Evolutionary conservation across 2,888 invertebrate genomes (phyloP).

Genomic region (Polydrusus pterygomalis): DNA sequence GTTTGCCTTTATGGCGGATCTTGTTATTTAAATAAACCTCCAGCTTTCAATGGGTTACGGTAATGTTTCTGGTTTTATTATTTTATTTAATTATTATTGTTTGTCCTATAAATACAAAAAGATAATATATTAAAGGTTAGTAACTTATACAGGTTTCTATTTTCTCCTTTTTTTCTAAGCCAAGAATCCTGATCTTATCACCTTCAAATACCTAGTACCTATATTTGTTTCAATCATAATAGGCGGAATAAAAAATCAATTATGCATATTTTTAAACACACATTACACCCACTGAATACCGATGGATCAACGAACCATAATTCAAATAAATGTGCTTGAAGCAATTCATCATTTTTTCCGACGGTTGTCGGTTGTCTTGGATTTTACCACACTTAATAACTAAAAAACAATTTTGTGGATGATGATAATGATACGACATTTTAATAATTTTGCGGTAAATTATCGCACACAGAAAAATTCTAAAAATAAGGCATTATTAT

Average conservation of each 20-base stretch:
- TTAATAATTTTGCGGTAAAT: background rate
- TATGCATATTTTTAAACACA: slow-evolving; percentile 14
- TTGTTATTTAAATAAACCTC: too few relatives aligned
- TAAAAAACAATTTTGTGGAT: slow-evolving; percentile 3
- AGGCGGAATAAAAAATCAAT: background rate
- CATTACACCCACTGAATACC: slow-evolving; percentile 15
- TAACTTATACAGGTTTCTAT: background rate
- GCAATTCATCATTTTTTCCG: slow-evolving; percentile 4
- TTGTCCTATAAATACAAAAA: too few relatives aligned
- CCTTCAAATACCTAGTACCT: background rate
- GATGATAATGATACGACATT: background rate
- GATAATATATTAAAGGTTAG: background rate
- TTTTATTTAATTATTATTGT: too few relatives aligned
- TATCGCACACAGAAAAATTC: too few relatives aligned
- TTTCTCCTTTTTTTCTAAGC: background rate
- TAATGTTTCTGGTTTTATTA: too few relatives aligned
- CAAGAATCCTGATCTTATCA: slow-evolving; percentile 3
- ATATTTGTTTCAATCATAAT: slow-evolving; percentile 1
- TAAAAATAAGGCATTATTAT: too few relatives aligned
- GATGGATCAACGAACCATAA: slow-evolving; percentile 12
- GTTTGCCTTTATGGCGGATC: too few relatives aligned
- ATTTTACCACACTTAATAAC: background rate
- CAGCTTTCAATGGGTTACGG: too few relatives aligned
- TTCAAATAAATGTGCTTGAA: background rate
- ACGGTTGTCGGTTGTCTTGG: background rate